A percentile compares a stretch with the other conserved stretches of the same genome.
phyloP scores from a whole-genome alignment of 2,888 invertebrate species.

The Chloroclysta siterata region DNA sequence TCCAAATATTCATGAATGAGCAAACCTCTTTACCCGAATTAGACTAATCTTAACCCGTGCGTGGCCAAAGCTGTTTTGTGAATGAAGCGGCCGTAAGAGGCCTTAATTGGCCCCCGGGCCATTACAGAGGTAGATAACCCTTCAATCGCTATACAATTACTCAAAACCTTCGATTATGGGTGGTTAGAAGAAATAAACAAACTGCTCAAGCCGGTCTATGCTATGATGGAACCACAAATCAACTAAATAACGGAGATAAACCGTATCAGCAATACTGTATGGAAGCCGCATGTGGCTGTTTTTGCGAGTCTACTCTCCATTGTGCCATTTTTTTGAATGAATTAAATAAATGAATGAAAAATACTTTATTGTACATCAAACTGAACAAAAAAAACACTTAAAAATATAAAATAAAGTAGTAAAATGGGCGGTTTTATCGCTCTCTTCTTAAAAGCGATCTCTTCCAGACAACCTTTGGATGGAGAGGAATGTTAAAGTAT shows the following conservation, averaged over 20 bases:
- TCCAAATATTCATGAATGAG: slow-evolving; percentile 33
- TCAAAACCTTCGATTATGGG: slow-evolving; percentile 25
- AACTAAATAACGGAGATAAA: background rate
- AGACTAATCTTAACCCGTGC: slow-evolving; percentile 61
- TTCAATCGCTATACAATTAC: slow-evolving; percentile 37
- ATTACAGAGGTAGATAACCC: slow-evolving; percentile 59
- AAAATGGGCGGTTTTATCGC: too few species aligned
- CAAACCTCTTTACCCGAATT: slow-evolving; percentile 47
- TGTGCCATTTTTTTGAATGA: too few species aligned
- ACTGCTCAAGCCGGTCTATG: background rate
- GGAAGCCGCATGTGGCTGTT: too few species aligned
- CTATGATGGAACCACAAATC: background rate
- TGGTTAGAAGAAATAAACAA: slow-evolving; percentile 17
- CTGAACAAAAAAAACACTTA: too few species aligned
- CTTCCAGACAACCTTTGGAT: too few species aligned
- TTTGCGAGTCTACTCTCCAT: too few species aligned
- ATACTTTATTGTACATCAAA: too few species aligned
- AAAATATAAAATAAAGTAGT: too few species aligned
- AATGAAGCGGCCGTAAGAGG: slow-evolving; percentile 72
- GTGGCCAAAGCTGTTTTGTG: slow-evolving; percentile 71
- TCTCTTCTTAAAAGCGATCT: too few species aligned
- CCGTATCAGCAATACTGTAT: too few species aligned
- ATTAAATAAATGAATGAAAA: too few species aligned
- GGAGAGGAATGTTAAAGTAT: too few species aligned
- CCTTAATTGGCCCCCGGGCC: slow-evolving; percentile 69